phyloP scores from a whole-genome alignment of 2,888 invertebrate species.

The Helleia helle region DNA sequence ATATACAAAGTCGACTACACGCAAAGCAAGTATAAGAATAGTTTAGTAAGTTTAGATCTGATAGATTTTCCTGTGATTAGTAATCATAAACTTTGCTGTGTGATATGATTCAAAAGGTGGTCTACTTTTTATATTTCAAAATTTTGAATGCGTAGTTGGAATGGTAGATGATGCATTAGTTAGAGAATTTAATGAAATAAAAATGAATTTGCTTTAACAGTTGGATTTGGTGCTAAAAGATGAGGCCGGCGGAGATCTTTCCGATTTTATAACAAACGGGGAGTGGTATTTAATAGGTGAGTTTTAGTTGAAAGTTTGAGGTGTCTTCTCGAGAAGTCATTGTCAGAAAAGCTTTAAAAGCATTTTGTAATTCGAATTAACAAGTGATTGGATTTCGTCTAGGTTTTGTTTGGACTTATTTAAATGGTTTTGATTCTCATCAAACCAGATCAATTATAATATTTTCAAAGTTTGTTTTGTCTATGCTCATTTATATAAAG shows the following conservation, averaged over 20 bases:
- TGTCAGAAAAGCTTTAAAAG: no score
- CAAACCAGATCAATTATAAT: no score
- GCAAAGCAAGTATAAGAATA: background rate
- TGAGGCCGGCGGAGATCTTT: constrained; percentile 93
- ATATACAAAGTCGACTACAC: background rate
- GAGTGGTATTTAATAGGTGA: constrained; percentile 99
- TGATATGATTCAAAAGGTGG: background rate
- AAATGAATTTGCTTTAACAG: constrained; percentile 65
- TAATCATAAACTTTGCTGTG: no score
- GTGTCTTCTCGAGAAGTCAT: no score
- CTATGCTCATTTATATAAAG: no score
- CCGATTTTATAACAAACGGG: constrained; percentile 98
- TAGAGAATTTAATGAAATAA: constrained; percentile 12
- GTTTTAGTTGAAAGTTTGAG: no score
- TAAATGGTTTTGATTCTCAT: no score
- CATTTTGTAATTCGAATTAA: no score
- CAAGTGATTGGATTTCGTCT: no score
- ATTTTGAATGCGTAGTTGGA: constrained; percentile 7
- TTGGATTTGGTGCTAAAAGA: constrained; percentile 97
- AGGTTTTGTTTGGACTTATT: no score
- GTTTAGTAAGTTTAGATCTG: background rate
- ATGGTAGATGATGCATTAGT: background rate
- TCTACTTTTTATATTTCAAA: background rate
- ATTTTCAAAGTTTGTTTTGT: no score
- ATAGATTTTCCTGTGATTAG: no score